phyloP scores from a whole-genome alignment of 2,888 invertebrate genomes.

The Tiliacea aurago region DNA sequence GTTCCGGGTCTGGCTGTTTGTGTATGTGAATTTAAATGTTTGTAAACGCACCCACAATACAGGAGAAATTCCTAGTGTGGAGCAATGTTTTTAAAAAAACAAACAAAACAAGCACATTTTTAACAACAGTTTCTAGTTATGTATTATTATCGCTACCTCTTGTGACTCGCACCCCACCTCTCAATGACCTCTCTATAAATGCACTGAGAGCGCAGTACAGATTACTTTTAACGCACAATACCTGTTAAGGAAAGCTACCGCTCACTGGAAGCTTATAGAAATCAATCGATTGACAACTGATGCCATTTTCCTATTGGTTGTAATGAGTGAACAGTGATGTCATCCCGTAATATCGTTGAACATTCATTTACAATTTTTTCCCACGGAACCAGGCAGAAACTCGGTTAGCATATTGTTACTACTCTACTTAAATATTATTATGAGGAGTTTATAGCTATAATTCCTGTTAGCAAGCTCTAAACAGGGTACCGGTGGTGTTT shows the following conservation, averaged over 20 bases:
- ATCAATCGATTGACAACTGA: slow-evolving; percentile 16
- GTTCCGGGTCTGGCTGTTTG: too few relatives aligned
- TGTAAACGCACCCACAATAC: too few relatives aligned
- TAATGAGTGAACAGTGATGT: slow-evolving; percentile 3
- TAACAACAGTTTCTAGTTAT: too few relatives aligned
- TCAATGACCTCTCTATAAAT: slow-evolving; percentile 60
- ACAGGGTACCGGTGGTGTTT: too few relatives aligned
- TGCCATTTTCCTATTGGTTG: neutral
- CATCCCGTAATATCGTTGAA: neutral
- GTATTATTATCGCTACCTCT: slow-evolving; percentile 23
- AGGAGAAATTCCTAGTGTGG: too few relatives aligned
- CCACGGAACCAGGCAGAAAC: neutral
- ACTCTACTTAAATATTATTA: too few relatives aligned
- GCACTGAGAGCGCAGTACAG: slow-evolving; percentile 54
- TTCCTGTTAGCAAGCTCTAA: too few relatives aligned
- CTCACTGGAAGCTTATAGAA: neutral
- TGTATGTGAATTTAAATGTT: too few relatives aligned
- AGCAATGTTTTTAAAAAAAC: too few relatives aligned
- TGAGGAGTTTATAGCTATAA: too few relatives aligned
- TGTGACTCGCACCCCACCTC: slow-evolving; percentile 27
- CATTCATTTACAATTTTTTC: neutral
- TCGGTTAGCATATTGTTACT: neutral
- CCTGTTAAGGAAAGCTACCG: slow-evolving; percentile 44
- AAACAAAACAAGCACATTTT: too few relatives aligned
- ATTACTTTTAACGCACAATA: slow-evolving; percentile 48